Base-by-base conservation (phyloP, 2,113 vertebrate genomes). In the Sitta europaea region DNA sequence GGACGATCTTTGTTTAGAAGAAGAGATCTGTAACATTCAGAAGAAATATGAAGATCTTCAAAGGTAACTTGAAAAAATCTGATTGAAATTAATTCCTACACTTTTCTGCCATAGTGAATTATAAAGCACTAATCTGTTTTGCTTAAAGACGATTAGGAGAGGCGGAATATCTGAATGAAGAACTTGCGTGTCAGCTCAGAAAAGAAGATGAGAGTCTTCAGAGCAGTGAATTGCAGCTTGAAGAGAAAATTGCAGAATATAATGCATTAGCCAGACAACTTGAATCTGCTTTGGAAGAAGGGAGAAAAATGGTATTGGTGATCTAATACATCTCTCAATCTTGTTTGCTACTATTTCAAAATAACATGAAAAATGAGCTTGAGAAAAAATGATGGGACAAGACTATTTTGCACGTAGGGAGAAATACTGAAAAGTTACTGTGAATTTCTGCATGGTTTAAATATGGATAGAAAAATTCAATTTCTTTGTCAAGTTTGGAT, bases 231-330 rank as follows among this genome's bases (percentile, higher is more conserved):
- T 67, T 94, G 53, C 97, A 98, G 80, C 98, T 99, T 92, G 97
- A 98, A 65, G 97, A 98, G 74, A 98, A 98, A 93, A 98, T 97
- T 14, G 92, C 94, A 13, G 98, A 98, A 65, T 98, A 94, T 40
- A 97, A 97, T 91, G 94, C 97, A 38, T 95, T 99, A 89, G 92
- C 86, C 80, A 97, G 97, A 85, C 98, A 99, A 95, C 97, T 99
- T 75, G 98, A 99, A 95, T 98, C 90, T 13, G 98, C 98, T 62
- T 62, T 99, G 81, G 97, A 98, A 36, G 98, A 99, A 71, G 98
- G 99, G 54, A 98, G 81, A 86, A 98, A 97, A 86, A 98, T 98
- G 98, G 99, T 99, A 97, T 53, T 62, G 51, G 29, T 62, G 40
- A 50, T 79, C 76, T 90, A 67, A 55, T 86, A 13, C 3, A 31